Conservation (phyloP, 2,113 vertebrate species). For the Peromyscus californicus region DNA sequence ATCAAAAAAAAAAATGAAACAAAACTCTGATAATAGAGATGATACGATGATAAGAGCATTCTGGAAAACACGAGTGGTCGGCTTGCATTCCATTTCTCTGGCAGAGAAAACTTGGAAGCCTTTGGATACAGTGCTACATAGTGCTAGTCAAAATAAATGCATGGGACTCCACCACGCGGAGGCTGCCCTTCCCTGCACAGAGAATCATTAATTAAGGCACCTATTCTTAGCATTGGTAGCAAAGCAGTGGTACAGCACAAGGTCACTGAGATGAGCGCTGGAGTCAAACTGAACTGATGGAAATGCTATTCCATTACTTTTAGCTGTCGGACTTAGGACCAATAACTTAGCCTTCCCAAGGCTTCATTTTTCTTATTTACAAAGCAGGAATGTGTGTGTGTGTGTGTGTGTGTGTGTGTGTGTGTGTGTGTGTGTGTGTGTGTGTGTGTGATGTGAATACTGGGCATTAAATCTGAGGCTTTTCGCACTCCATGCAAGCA, state of each 20-base stretch:
- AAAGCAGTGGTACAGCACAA: background rate
- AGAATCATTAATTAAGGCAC: background rate
- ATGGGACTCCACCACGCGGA: fast-evolving
- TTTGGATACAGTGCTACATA: background rate
- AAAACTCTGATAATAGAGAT: background rate
- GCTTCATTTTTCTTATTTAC: background rate
- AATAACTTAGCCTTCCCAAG: background rate
- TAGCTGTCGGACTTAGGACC: background rate
- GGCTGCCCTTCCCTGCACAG: background rate
- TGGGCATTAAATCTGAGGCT: background rate
- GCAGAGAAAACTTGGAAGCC: background rate
- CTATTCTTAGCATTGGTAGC: background rate
- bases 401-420: background rate
- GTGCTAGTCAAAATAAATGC: background rate
- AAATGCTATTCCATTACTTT: background rate
- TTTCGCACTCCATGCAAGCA: background rate
- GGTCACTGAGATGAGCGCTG: background rate
- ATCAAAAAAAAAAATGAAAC: background rate
- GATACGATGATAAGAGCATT: background rate
- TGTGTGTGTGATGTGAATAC: background rate
- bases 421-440: background rate
- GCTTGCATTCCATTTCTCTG: background rate
- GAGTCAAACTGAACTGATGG: fast-evolving
- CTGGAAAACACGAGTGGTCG: background rate
- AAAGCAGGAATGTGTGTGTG: background rate